Percentiles rank a stretch among this genome's conserved stretches.
Conservation (phyloP, 1,140 invertebrate species). For the Tyrophagus putrescentiae region DNA sequence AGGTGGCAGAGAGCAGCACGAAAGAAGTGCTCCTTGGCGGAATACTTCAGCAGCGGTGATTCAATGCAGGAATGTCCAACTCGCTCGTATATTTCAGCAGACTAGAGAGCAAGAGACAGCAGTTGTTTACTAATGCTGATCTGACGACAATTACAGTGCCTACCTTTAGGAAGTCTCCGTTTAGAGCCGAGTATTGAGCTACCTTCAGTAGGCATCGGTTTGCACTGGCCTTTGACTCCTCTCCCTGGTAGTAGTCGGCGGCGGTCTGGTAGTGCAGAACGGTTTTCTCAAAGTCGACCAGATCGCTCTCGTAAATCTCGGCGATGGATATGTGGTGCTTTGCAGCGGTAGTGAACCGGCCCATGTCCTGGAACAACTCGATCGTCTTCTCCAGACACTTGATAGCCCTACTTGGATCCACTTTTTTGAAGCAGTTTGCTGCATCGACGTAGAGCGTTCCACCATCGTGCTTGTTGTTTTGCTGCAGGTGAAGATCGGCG, state of each 20-base stretch:
- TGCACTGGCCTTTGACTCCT: conserved; percentile 54
- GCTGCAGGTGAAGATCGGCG: conserved; percentile 65
- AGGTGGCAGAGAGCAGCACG: conserved; percentile 81
- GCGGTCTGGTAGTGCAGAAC: conserved; percentile 92
- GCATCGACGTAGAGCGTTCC: conserved; percentile 89
- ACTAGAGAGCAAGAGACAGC: conserved; percentile 32
- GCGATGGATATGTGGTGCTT: conserved; percentile 96
- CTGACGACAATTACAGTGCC: not conserved
- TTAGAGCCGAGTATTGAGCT: conserved; percentile 85
- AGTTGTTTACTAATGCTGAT: not conserved
- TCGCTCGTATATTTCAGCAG: conserved; percentile 92
- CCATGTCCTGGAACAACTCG: conserved; percentile 98
- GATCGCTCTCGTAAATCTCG: conserved; percentile 88
- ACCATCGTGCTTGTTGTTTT: conserved; percentile 78
- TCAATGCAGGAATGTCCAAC: conserved; percentile 81
- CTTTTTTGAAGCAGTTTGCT: conserved; percentile 92
- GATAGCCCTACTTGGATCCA: conserved; percentile 79
- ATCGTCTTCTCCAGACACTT: conserved; percentile 81
- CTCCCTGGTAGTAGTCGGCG: conserved; percentile 68
- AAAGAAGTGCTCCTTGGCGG: conserved; percentile 97
- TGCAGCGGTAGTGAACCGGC: conserved; percentile 90
- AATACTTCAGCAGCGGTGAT: conserved; percentile 88
- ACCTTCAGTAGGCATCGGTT: conserved; percentile 97
- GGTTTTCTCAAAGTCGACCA: conserved; percentile 70
- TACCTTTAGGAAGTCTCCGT: conserved; percentile 83